Percentiles rank a stretch among this genome's conserved stretches.
Evolutionary conservation across 1,140 invertebrate species (phyloP).

Genomic region (Pseudomyrmex pallidus): DNA sequence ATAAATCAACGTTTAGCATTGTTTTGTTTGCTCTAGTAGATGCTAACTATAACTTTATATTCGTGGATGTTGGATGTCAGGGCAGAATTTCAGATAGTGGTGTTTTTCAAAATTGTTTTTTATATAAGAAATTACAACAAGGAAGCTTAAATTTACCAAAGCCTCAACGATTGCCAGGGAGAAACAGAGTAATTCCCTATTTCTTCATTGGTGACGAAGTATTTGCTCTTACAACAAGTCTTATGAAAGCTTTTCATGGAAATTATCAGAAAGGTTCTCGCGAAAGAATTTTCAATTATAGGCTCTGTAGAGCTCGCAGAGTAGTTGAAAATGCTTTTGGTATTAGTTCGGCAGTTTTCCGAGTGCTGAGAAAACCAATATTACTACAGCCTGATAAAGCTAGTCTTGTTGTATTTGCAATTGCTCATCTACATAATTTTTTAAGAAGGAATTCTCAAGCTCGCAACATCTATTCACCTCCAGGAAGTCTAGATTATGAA

Average conservation of each 20-base stretch:
- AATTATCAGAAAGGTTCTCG: neutral
- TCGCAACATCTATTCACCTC: too few species aligned
- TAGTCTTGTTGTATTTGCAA: conserved; percentile 66
- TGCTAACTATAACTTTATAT: neutral
- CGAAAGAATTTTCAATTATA: conserved; percentile 63
- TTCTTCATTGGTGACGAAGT: conserved; percentile 72
- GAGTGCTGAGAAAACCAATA: conserved; percentile 80
- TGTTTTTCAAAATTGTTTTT: neutral
- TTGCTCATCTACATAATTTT: conserved; percentile 77
- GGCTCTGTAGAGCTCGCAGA: conserved; percentile 74
- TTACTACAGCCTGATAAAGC: conserved; percentile 74
- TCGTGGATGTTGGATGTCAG: neutral
- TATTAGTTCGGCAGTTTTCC: conserved; percentile 80
- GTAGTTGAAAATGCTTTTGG: conserved; percentile 86
- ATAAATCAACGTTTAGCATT: neutral
- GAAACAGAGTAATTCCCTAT: neutral
- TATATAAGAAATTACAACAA: neutral
- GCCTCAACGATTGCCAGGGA: neutral
- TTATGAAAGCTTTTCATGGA: conserved; percentile 70
- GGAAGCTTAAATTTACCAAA: neutral
- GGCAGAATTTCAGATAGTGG: neutral
- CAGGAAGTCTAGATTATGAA: too few species aligned
- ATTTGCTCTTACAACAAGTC: conserved; percentile 58
- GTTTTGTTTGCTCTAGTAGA: neutral
- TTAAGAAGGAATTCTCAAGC: conserved; percentile 25